Percentiles rank a stretch among this genome's conserved stretches.
phyloP scores from a whole-genome alignment of 2,797 vertebrate species.

The Sebastes wilsoni region DNA sequence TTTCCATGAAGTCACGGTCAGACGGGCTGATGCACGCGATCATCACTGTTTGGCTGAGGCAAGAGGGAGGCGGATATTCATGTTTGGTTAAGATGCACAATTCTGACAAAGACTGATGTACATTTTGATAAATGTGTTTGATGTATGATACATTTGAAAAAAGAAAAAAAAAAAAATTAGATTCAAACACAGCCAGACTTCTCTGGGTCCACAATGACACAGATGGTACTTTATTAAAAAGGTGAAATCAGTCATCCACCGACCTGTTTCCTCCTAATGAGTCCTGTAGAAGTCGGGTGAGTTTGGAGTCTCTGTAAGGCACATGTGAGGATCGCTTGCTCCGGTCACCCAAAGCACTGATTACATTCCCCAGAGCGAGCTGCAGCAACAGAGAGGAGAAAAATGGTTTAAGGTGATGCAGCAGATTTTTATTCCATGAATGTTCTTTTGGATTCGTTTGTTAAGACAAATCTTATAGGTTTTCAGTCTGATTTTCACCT shows the following conservation, averaged over 20 bases:
- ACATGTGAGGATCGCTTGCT: slow-evolving; percentile 93
- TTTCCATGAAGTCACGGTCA: slow-evolving; percentile 98
- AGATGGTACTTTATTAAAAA: background rate
- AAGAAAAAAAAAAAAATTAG: too few species aligned
- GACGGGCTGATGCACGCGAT: slow-evolving; percentile 96
- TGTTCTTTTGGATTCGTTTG: background rate
- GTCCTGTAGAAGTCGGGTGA: slow-evolving; percentile 94
- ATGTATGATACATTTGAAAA: too few species aligned
- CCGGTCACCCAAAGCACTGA: slow-evolving; percentile 94
- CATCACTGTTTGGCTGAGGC: slow-evolving; percentile 93
- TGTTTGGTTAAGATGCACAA: background rate
- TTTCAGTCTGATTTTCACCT: too few species aligned
- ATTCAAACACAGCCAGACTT: background rate
- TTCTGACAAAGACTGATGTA: too few species aligned
- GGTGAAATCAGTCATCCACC: background rate
- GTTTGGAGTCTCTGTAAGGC: slow-evolving; percentile 95
- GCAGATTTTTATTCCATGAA: background rate
- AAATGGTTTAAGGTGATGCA: background rate
- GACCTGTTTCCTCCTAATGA: slow-evolving; percentile 96
- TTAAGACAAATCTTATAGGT: too few species aligned
- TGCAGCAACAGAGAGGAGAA: slow-evolving; percentile 50
- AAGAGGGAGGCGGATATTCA: background rate
- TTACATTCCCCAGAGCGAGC: slow-evolving; percentile 96
- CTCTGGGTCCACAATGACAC: background rate
- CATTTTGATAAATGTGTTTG: too few species aligned